Evolutionary conservation across 2,797 vertebrate genomes (phyloP).

Genomic region (Thaleichthys pacificus): DNA sequence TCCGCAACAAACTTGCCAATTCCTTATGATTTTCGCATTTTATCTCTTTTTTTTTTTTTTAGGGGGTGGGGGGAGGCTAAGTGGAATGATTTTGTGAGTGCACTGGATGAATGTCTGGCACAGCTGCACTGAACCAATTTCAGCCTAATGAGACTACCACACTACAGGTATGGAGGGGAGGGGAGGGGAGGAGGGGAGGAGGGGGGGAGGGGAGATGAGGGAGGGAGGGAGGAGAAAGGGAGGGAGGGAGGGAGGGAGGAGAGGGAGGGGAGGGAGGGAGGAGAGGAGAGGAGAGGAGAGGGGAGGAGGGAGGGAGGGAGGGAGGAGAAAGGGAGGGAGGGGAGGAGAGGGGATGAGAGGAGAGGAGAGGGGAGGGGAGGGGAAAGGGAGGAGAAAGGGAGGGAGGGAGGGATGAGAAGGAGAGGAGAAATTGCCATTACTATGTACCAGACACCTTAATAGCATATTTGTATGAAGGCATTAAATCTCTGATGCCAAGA

Average conservation of each 20-base stretch:
- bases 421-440: background rate
- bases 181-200: background rate
- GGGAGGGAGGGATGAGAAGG: background rate
- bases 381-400: too few species aligned
- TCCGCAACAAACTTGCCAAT: constrained; percentile 21
- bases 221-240: background rate
- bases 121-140: background rate
- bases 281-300: too few species aligned
- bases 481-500: background rate
- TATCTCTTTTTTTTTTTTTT: background rate
- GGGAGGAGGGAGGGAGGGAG: background rate
- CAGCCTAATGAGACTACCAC: background rate
- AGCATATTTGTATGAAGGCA: background rate
- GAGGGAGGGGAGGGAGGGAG: too few species aligned
- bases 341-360: background rate
- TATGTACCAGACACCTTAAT: background rate
- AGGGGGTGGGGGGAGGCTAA: background rate
- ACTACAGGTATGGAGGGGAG: background rate
- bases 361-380: too few species aligned
- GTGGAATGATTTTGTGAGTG: constrained; percentile 1
- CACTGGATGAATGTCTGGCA: constrained; percentile 6
- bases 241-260: background rate
- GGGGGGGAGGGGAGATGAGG: too few species aligned
- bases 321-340: too few species aligned
- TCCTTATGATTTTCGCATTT: background rate